phyloP scores from a whole-genome alignment of 2,113 vertebrate genomes.

The Malurus alboscapulatus region DNA sequence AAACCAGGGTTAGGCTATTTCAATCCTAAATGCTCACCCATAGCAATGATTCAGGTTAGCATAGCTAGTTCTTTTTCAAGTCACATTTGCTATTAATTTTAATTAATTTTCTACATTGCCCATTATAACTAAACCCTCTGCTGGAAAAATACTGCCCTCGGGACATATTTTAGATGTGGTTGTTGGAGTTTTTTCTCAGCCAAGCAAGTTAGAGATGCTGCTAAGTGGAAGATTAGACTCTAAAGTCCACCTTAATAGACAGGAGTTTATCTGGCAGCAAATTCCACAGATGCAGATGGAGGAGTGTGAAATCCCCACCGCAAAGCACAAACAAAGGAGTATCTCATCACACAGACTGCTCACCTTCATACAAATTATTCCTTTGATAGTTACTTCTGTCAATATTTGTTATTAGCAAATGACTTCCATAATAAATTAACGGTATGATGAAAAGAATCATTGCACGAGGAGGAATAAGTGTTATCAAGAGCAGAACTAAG shows the following conservation, averaged over 20 bases:
- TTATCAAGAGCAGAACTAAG: background rate
- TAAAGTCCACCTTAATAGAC: background rate
- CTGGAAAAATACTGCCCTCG: background rate
- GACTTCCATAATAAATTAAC: background rate
- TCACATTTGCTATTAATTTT: background rate
- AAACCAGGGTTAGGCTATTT: background rate
- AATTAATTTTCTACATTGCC: background rate
- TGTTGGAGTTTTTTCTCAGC: background rate
- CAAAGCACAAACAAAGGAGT: background rate
- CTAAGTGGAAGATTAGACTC: background rate
- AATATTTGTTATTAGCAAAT: background rate
- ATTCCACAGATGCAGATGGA: background rate
- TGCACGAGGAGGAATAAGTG: background rate
- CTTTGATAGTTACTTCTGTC: background rate
- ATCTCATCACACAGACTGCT: background rate
- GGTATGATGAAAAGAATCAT: background rate
- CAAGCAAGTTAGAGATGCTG: background rate
- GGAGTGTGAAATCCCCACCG: background rate
- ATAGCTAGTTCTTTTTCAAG: background rate
- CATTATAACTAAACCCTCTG: background rate
- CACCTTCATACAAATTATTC: background rate
- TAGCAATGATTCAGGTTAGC: background rate
- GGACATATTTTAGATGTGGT: background rate
- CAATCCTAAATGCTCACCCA: background rate
- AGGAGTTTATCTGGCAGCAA: background rate